Evolutionary conservation across 2,797 vertebrate genomes (phyloP), one percentile per base, ranked within the genome.

Genomic region (Heteromormyrus szaboi): DNA sequence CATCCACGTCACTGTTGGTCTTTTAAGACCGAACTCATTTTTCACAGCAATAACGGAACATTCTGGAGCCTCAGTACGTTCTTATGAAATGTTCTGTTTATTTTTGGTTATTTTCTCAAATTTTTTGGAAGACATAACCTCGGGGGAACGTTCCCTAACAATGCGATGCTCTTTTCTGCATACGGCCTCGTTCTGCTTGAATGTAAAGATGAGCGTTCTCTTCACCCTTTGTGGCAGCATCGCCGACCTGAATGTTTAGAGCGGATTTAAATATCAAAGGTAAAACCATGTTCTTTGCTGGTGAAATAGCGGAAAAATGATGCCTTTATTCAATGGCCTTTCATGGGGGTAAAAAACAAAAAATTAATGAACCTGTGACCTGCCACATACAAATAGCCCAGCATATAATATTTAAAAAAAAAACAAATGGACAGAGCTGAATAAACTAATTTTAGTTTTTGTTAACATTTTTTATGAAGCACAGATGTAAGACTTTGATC

Each of bases 261-360:
- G 91, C 92, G 3, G 51, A 95, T 95, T 94, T 94, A 90, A 95
- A 96, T 95, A 95, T 95, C 94, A 95, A 95, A 95, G 94, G 92
- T 94, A 88, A 90, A 65, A 87, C 91, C 87, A 89, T 76, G 91
- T 91, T 92, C 41, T 85, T 88, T 92, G 92, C 92, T 89, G 91
- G 91, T 92, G 89, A 89, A 90, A 93, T 91, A 89, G 89, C 88
- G 88, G 89, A 90, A 91, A 93, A 93, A 79, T 7, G 91, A 76
- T 86, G n/a, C 62, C n/a, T 83, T 87, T 85, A 50, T 88, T 90
- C 72, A 46, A 54, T 79, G 46, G 44, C 79, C 88, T 88, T 91
- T 88, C 86, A 72, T 88, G 90, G 85, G 72, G 79, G 53, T 46
- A 11, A 29, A n/a, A n/a, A 85, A 48, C 33, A 44, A 79, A 79